phyloP scores from a whole-genome alignment of 1,140 invertebrate genomes.

The Anadara kagoshimensis region DNA sequence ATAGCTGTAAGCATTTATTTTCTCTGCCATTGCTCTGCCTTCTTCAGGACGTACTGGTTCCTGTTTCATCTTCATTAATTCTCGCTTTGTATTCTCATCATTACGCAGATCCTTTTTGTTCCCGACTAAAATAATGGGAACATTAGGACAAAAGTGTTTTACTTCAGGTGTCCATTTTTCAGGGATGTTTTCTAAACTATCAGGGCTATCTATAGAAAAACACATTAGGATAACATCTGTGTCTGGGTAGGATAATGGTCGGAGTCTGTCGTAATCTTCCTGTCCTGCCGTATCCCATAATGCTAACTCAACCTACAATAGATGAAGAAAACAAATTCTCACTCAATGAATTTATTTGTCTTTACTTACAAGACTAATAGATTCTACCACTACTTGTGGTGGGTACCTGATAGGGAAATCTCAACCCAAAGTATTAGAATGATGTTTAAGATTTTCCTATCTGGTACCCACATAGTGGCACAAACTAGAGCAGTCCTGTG shows the following conservation, averaged over 20 bases:
- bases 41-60: constrained; percentile 99
- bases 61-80: constrained; percentile 99
- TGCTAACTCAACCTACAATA: constrained; percentile 39
- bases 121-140: constrained; percentile 74
- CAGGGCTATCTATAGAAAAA: constrained; percentile 70
- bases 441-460: too few relatives aligned
- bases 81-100: constrained; percentile 96
- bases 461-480: too few relatives aligned
- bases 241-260: constrained; percentile 97
- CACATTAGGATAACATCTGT: constrained; percentile 82
- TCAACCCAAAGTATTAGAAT: too few relatives aligned
- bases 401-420: too few relatives aligned
- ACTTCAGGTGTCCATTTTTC: constrained; percentile 75
- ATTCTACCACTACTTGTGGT: too few relatives aligned
- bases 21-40: constrained; percentile 89
- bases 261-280: constrained; percentile 97
- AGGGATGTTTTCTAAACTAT: constrained; percentile 71
- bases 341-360: too few relatives aligned
- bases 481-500: too few relatives aligned
- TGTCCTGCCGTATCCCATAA: constrained; percentile 99
- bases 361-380: too few relatives aligned
- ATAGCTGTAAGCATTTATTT: constrained; percentile 95
- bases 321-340: constrained; percentile 1
- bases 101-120: constrained; percentile 85
- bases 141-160: constrained; percentile 73